phyloP scores from a whole-genome alignment of 2,888 invertebrate species.

The Embidobia sp. region DNA sequence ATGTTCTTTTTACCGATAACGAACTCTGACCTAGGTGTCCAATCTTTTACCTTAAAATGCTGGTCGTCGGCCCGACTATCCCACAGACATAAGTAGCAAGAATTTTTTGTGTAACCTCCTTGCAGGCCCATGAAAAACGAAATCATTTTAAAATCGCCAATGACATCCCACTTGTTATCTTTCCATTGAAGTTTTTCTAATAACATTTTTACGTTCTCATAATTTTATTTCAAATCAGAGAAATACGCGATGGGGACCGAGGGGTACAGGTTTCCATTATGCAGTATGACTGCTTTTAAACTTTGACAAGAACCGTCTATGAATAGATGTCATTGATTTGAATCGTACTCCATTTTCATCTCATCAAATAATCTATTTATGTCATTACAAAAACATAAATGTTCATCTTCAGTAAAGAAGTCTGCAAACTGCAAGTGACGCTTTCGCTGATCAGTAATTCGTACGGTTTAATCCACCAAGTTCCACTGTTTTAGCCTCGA shows the following conservation, averaged over 20 bases:
- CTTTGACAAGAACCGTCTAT: constrained; percentile 6
- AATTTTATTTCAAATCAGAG: constrained; percentile 70
- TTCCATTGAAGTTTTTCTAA: constrained; percentile 54
- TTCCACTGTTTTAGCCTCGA: constrained; percentile 65
- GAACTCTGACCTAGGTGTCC: constrained; percentile 5
- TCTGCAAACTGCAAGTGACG: constrained; percentile 9
- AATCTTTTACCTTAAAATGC: constrained; percentile 1
- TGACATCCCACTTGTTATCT: constrained; percentile 67
- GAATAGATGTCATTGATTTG: constrained; percentile 9
- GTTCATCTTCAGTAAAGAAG: constrained; percentile 25
- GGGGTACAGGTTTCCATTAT: constrained; percentile 70
- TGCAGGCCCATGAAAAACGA: neutral
- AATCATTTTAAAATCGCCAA: constrained; percentile 73
- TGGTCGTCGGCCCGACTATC: constrained; percentile 1
- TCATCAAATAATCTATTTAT: constrained; percentile 22
- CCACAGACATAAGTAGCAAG: constrained; percentile 15
- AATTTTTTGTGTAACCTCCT: neutral
- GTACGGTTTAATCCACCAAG: constrained; percentile 25
- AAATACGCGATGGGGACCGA: constrained; percentile 71
- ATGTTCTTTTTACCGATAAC: constrained; percentile 32
- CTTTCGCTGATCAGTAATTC: constrained; percentile 22
- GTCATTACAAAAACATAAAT: constrained; percentile 34
- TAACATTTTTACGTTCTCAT: constrained; percentile 58
- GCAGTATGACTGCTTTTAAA: constrained; percentile 66
- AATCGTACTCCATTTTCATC: constrained; percentile 12